Evolutionary conservation across 2,888 invertebrate genomes (phyloP), one percentile per base, ranked within the genome.

Genomic region (Artemia sinica): DNA sequence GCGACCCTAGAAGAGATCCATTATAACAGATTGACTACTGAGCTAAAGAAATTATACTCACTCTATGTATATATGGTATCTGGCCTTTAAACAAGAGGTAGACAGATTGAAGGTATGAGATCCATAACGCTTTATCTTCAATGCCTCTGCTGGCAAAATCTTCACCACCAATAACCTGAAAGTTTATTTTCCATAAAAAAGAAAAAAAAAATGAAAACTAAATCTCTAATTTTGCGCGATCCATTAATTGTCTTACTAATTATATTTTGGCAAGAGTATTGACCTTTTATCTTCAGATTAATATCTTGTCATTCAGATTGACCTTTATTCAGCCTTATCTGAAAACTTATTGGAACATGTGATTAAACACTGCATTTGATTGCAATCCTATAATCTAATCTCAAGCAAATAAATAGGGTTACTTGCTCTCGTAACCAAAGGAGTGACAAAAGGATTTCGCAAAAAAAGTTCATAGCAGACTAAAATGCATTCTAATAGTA

Each of bases 41-140:
- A 14, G 18, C 66, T 63, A 63, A 51, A 67, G 41, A 65, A 67
- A 68, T 11, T 49, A 69, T 41, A 41, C 14, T 18, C 63, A 58
- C 63, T 28, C 28, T 58, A 28, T 58, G 63, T 10, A 87, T 83
- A 74, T 87, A 85, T 8, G 93, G 92, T 74, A 92, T 89, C 79
- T 94, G 92, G 66, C 92, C 90, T 74, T 91, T 86, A 81, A 95
- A 94, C 69, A 86, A 85, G 77, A 89, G 86, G 79, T 93, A 93
- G 72, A 95, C 86, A 77, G 91, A 88, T 67, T 88, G 85, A 71
- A 95, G 81, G 77, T 94, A 95, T 68, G 88, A 85, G 18, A 91
- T 84, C 79, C 91, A 84, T 63, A 85, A 84, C 66, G 85, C 79
- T 72, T 85, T 85, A 76, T 91, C 90, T 0, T 87, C 84, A 48